A percentile compares a stretch with the other conserved stretches of the same genome.
Conservation (phyloP, 2,113 vertebrate genomes). For the Pithys albifrons region DNA sequence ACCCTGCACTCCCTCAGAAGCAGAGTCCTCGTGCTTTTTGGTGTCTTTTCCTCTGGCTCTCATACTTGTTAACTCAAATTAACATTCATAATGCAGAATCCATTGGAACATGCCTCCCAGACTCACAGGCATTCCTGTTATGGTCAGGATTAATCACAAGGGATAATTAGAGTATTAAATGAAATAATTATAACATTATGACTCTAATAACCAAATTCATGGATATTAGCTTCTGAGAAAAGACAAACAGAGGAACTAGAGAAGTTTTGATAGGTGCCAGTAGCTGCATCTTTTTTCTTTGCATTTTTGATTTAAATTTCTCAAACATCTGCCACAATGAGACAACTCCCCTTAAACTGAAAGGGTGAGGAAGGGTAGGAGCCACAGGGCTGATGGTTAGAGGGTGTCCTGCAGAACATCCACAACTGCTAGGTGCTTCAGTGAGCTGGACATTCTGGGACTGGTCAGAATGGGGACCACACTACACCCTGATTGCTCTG, state of each 20-base stretch:
- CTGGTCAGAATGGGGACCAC: fast-evolving
- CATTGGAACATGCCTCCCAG: constrained; percentile 58
- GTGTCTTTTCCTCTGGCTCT: constrained; percentile 34
- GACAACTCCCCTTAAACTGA: background rate
- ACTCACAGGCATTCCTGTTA: constrained; percentile 30
- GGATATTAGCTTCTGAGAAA: constrained; percentile 43
- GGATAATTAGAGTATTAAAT: constrained; percentile 67
- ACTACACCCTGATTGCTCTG: fast-evolving
- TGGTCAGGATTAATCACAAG: constrained; percentile 65
- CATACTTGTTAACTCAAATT: constrained; percentile 47
- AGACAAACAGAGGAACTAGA: background rate
- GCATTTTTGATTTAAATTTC: background rate
- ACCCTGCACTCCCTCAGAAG: background rate
- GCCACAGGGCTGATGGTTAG: background rate
- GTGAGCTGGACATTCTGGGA: fast-evolving
- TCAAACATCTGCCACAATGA: background rate
- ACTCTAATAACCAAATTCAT: constrained; percentile 53
- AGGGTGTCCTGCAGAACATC: background rate
- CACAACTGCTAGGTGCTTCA: fast-evolving
- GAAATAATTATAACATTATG: constrained; percentile 61
- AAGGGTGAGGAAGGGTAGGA: fast-evolving
- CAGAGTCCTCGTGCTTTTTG: background rate
- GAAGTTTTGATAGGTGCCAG: constrained; percentile 19
- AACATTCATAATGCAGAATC: constrained; percentile 40
- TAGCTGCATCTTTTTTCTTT: background rate